Base-by-base conservation (phyloP, 2,888 invertebrate species). In the Drosophila eohydei region DNA sequence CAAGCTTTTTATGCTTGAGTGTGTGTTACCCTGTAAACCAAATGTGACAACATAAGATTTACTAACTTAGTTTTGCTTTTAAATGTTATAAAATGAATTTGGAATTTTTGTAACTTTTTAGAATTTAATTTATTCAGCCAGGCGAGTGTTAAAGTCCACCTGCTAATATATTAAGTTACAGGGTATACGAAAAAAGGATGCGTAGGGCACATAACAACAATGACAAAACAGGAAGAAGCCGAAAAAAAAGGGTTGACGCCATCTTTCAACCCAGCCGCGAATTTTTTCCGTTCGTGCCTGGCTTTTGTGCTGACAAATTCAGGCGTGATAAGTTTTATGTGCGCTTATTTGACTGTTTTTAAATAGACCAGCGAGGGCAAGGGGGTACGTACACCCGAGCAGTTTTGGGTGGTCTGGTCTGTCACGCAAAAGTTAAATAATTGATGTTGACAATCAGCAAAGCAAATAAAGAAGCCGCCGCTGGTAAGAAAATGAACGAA, bases 371-470 rank as follows among this genome's bases (percentile, higher is more conserved):
- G 62, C 48, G 64, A 71, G 60, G 54, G 44, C 58, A 50, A 70
- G 56, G 12, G 65, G 8, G 36, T 46, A 21, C 48, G 60, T 12
- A 26, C 36, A 38, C n/a, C 38, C 60, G 59, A 51, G 32, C 52
- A 59, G 34, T 50, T 72, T 69, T 58, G 60, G 56, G 50, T 67
- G 85, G 76, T 78, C 67, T 67, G 85, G 76, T 78, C 67, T 80
- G 68, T 68, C 81, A 78, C 74, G 76, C 83, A 80, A 87, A 89
- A 84, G 80, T 90, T 91, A 90, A 89, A 91, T 91, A 91, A 91
- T 91, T 91, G 85, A 90, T 89, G 88, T 83, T 83, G 90, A 89
- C 91, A 91, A 91, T 91, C 91, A 91, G 83, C 82, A 86, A 85
- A 84, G 86, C 88, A 91, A 91, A 91, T 90, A 91, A 85, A 87